Percentiles rank a stretch among this genome's conserved stretches.
Evolutionary conservation across 92 coral and sea anemone species (phyloP).

Genomic region (Nematostella vectensis): DNA sequence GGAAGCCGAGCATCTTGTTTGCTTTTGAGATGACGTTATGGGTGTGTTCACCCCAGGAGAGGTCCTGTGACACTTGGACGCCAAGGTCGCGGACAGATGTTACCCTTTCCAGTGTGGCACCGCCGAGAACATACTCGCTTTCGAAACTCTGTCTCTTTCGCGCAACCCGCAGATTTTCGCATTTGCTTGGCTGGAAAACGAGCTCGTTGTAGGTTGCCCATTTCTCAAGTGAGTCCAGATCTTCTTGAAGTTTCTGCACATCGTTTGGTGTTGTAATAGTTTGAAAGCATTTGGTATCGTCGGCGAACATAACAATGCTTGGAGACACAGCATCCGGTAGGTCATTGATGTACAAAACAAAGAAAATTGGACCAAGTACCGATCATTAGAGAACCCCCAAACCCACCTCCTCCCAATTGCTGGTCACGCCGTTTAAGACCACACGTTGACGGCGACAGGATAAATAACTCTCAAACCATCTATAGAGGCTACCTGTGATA

Average conservation of each 20-base stretch:
- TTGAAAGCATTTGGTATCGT: slow-evolving; percentile 36
- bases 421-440: slow-evolving; percentile 17
- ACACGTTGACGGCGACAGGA: slow-evolving; percentile 12
- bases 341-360: slow-evolving; percentile 15
- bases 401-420: slow-evolving; percentile 15
- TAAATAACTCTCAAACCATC: not conserved
- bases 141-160: slow-evolving; percentile 20
- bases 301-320: slow-evolving; percentile 17
- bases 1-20: slow-evolving; percentile 24
- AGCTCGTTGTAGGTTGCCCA: slow-evolving; percentile 22
- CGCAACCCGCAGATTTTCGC: slow-evolving; percentile 26
- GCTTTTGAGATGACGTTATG: slow-evolving; percentile 10
- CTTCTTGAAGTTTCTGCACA: slow-evolving; percentile 11
- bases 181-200: slow-evolving; percentile 15
- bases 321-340: slow-evolving; percentile 14
- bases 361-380: slow-evolving; percentile 14
- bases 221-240: slow-evolving; percentile 9
- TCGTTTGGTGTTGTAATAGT: slow-evolving; percentile 8
- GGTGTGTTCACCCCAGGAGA: slow-evolving; percentile 13
- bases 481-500: slow-evolving; percentile 7
- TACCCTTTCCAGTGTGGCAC: slow-evolving; percentile 20
- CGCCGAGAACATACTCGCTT: slow-evolving; percentile 16
- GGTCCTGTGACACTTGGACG: slow-evolving; percentile 10
- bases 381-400: slow-evolving; percentile 7
- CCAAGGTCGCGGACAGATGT: slow-evolving; percentile 16